Percentiles rank a stretch among this genome's conserved stretches.
Evolutionary conservation across 2,888 invertebrate species (phyloP).

Genomic region (Limenitis camilla): DNA sequence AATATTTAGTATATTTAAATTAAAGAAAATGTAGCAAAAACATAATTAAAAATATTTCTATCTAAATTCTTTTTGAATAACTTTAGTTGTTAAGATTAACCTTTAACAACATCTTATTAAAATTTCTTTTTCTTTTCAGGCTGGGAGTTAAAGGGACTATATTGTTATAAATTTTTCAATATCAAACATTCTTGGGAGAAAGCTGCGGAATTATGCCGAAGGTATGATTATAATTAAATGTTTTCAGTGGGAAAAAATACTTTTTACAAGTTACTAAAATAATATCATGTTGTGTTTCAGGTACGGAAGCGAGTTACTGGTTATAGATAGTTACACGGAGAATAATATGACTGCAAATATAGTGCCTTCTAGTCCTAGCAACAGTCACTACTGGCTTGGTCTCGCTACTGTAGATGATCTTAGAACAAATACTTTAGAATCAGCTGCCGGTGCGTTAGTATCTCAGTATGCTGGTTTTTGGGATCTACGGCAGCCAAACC

Average conservation of each 20-base stretch:
- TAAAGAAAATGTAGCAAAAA: too few relatives aligned
- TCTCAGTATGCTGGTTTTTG: slow-evolving; percentile 97
- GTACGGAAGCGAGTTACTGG: slow-evolving; percentile 95
- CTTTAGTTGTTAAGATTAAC: too few relatives aligned
- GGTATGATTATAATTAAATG: slow-evolving; percentile 65
- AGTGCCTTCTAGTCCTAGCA: slow-evolving; percentile 79
- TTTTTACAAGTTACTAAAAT: neutral
- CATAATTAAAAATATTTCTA: too few relatives aligned
- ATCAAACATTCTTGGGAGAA: slow-evolving; percentile 97
- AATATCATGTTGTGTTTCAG: slow-evolving; percentile 63
- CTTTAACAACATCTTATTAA: slow-evolving; percentile 9
- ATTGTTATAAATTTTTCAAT: slow-evolving; percentile 96
- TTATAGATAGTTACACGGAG: slow-evolving; percentile 91
- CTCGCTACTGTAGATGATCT: slow-evolving; percentile 92
- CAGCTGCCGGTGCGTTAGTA: slow-evolving; percentile 90
- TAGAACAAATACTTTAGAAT: slow-evolving; percentile 94
- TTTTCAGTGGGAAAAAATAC: neutral
- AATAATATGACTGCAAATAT: slow-evolving; percentile 92
- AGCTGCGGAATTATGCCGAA: slow-evolving; percentile 94
- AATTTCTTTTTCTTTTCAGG: slow-evolving; percentile 77
- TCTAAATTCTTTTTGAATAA: too few relatives aligned
- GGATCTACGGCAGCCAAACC: slow-evolving; percentile 92
- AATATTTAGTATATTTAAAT: too few relatives aligned
- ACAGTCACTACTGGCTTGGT: slow-evolving; percentile 91
- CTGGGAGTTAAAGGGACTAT: slow-evolving; percentile 92